Evolutionary conservation across 2,797 vertebrate genomes (phyloP).

Genomic region (Sebastes hubbsi): DNA sequence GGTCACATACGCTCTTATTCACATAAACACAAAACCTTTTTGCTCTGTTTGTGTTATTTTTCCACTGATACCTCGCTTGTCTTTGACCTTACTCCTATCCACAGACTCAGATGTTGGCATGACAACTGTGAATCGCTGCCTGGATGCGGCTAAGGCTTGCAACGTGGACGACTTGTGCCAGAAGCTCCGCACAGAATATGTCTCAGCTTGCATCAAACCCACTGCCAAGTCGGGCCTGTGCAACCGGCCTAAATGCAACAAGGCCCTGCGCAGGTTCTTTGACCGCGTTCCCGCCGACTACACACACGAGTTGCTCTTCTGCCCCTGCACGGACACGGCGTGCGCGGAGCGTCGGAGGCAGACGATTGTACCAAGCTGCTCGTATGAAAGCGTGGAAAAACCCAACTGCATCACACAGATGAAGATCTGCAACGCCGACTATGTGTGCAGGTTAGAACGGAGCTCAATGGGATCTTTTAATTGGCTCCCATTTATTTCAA

Average conservation of each 20-base stretch:
- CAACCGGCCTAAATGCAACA: conserved; percentile 91
- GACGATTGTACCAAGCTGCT: conserved; percentile 95
- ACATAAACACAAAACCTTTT: not conserved
- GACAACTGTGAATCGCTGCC: conserved; percentile 90
- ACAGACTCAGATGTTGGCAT: conserved; percentile 88
- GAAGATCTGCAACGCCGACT: conserved; percentile 88
- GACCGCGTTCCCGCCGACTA: conserved; percentile 91
- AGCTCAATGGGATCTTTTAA: conserved; percentile 8
- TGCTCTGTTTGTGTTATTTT: not conserved
- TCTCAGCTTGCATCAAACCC: conserved; percentile 91
- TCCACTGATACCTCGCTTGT: not conserved
- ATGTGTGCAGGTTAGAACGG: conserved; percentile 89
- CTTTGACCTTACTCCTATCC: conserved; percentile 36
- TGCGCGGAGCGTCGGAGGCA: conserved; percentile 94
- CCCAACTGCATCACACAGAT: conserved; percentile 89
- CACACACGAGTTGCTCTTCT: conserved; percentile 97
- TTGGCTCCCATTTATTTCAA: conserved; percentile 10
- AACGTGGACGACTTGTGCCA: conserved; percentile 92
- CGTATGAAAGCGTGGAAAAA: conserved; percentile 88
- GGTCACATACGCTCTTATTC: not conserved
- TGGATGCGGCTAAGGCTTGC: conserved; percentile 97
- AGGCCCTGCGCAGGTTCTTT: conserved; percentile 94
- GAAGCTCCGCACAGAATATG: conserved; percentile 91
- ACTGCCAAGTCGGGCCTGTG: conserved; percentile 84
- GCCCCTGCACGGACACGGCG: conserved; percentile 90